Base-by-base conservation (phyloP, 2,888 invertebrate genomes). In the Drosophila subquinaria region DNA sequence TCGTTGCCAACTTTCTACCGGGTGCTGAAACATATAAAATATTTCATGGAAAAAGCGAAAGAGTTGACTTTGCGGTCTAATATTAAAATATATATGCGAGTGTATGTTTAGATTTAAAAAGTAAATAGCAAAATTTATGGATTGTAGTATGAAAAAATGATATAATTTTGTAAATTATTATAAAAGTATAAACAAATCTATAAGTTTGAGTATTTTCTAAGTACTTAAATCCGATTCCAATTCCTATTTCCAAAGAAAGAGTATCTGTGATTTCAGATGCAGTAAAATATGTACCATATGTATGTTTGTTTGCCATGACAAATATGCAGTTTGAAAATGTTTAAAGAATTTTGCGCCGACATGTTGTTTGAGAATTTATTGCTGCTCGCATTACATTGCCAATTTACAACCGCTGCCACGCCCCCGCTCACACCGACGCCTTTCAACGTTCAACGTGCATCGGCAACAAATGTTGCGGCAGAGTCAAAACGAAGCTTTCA, bases 321-420 rank as follows among this genome's bases (percentile, higher is more conserved):
- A 85, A 82, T 88, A 69, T 82, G 79, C 73, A 68, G 68, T 70
- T 77, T 73, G 83, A 30, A 76, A 81, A 73, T 76, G 73, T 79
- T 76, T 74, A 72, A 79, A 69, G 76, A 73, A 84, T 85, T 81
- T 73, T 69, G 50, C n/a, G 53, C 59, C 69, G 65, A 65, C 72
- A 69, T 79, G 73, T 62, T 79, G 73, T 66, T 61, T 56, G 64
- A 47, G 67, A 81, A 81, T 80, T 80, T 79, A 80, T 81, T 79
- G 76, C 72, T 36, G 53, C 64, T 68, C 52, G 78, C 70, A 74
- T 81, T 74, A 78, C 78, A 74, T 74, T 81, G 63, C 38, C 74
- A 76, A 80, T 78, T 80, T 76, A 68, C 72, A 80, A 72, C 43
- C 59, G 51, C 40, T 47, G 35, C 30, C 36, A 50, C 59, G 60